phyloP scores from a whole-genome alignment of 1,140 invertebrate species.

The Oscheius sp. region DNA sequence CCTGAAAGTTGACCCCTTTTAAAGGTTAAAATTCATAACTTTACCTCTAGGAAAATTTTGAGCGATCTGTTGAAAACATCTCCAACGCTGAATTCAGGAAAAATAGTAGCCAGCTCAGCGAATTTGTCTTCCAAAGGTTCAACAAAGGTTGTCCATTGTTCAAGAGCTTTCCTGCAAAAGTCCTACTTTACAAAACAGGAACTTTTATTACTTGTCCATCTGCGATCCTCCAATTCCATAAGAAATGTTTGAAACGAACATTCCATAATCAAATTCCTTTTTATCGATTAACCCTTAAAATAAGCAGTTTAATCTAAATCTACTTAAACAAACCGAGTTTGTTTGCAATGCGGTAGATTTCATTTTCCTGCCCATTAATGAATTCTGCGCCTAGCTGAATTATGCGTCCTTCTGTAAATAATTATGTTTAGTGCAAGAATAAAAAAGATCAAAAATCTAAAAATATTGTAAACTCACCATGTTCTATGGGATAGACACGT shows the following conservation, averaged over 20 bases:
- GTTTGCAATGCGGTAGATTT: constrained; percentile 12
- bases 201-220: neutral
- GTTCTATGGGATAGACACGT: constrained; percentile 7
- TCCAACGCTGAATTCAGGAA: neutral
- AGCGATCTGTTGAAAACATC: neutral
- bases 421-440: neutral
- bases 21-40: neutral
- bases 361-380: constrained; percentile 20
- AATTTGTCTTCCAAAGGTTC: neutral
- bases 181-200: neutral
- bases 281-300: neutral
- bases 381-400: constrained; percentile 24
- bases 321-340: neutral
- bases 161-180: constrained; percentile 3
- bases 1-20: neutral
- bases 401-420: neutral
- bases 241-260: neutral
- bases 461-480: neutral
- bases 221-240: neutral
- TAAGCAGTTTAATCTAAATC: neutral
- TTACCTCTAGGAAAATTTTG: neutral
- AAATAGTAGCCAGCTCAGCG: neutral
- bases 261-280: neutral
- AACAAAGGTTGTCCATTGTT: neutral
- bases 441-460: no score